Conservation (phyloP, 2,113 vertebrate genomes). For the Nematolebias whitei region DNA sequence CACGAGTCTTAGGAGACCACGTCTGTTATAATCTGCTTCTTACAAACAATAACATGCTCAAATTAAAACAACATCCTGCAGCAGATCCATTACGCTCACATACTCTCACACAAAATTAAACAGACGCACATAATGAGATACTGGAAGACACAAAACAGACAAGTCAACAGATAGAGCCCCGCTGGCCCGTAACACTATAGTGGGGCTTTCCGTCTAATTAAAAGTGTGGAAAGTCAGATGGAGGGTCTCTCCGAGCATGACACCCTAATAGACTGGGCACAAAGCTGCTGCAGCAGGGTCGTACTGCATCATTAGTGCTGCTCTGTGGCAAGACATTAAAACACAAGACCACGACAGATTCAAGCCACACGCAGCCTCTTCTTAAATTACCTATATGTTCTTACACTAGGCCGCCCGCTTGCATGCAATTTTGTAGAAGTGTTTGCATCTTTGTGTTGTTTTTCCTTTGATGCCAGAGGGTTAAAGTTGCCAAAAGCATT, state of each 20-base stretch:
- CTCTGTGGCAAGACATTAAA: constrained; percentile 50
- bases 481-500: constrained; percentile 25
- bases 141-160: constrained; percentile 35
- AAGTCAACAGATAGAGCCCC: constrained; percentile 21
- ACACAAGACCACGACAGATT: constrained; percentile 12
- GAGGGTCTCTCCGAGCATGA: constrained; percentile 27
- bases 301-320: constrained; percentile 52
- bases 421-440: constrained; percentile 6
- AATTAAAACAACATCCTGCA: constrained; percentile 65
- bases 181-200: constrained; percentile 29
- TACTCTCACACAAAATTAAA: constrained; percentile 40
- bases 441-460: constrained; percentile 3
- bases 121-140: constrained; percentile 47
- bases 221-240: constrained; percentile 54
- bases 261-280: constrained; percentile 10
- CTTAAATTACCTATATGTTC: constrained; percentile 15
- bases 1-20: constrained; percentile 41
- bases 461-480: not conserved
- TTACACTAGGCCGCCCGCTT: not conserved
- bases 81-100: constrained; percentile 37
- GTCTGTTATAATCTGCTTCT: constrained; percentile 55
- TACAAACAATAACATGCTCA: constrained; percentile 63
- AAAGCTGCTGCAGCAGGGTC: constrained; percentile 31
- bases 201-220: constrained; percentile 62
- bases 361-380: constrained; percentile 38